Percentiles rank a stretch among this genome's conserved stretches.
These are phyloP conservation scores for Columbina picui DNA, from an alignment of 2,113 vertebrate species.

Conservation along the genomic window DNA sequence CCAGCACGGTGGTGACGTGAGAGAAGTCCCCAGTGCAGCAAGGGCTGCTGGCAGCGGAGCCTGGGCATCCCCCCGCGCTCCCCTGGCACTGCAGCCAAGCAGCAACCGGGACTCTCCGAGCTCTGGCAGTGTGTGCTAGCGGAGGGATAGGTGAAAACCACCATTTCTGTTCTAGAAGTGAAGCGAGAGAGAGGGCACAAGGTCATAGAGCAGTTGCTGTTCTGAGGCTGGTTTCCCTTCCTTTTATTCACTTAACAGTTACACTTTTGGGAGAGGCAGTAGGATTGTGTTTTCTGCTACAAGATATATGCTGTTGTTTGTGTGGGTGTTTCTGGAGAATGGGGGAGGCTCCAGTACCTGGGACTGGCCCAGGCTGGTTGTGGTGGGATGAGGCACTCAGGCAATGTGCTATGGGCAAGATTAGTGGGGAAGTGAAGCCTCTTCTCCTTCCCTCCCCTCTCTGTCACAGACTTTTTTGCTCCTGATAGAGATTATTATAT, in stretches of 20 bases:
- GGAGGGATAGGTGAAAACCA: neutral
- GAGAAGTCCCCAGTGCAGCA: accelerated
- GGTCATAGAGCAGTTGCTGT: neutral
- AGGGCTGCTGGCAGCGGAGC: neutral
- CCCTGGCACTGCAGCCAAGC: accelerated
- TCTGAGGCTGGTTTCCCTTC: neutral
- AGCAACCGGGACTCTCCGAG: neutral
- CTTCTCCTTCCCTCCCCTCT: neutral
- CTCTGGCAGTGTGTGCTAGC: neutral
- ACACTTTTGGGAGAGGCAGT: neutral
- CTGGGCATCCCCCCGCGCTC: neutral
- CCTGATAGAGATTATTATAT: neutral
- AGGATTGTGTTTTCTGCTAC: neutral
- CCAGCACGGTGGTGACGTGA: accelerated
- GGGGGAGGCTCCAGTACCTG: neutral
- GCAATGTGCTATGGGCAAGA: neutral
- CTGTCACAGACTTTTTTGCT: neutral
- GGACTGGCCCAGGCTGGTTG: neutral
- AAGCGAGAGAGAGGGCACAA: neutral
- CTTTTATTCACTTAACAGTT: neutral
- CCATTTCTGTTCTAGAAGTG: neutral
- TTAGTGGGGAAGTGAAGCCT: neutral
- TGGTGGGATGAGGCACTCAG: neutral
- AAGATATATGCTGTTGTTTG: neutral
- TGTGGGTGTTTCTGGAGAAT: neutral